phyloP scores from a whole-genome alignment of 2,888 invertebrate species.

The Drosophila nr. medialis region DNA sequence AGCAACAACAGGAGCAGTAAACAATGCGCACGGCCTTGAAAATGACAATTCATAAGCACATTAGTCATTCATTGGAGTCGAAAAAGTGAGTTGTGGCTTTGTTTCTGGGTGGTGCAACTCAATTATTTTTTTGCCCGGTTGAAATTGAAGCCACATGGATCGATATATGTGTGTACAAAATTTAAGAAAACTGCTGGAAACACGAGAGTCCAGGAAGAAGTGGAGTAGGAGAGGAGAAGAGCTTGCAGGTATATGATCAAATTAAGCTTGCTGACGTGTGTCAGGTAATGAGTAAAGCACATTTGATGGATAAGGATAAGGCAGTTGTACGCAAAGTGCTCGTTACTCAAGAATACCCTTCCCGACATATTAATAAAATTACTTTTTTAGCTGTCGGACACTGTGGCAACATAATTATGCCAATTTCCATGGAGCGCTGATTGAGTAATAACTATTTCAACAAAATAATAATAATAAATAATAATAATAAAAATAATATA shows the following conservation, averaged over 20 bases:
- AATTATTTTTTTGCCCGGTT: constrained; percentile 37
- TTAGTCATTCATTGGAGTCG: constrained; percentile 55
- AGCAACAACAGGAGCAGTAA: constrained; percentile 6
- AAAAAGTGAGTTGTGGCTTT: constrained; percentile 29
- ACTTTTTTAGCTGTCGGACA: background rate
- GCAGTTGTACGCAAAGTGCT: background rate
- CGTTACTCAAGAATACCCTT: background rate
- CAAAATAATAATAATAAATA: too few relatives aligned
- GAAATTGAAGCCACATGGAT: constrained; percentile 18
- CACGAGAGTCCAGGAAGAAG: too few relatives aligned
- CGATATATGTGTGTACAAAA: constrained; percentile 16
- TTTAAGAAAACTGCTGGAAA: background rate
- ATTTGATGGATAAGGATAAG: background rate
- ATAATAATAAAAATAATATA: too few relatives aligned
- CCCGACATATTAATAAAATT: constrained; percentile 10
- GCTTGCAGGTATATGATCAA: background rate
- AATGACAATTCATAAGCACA: constrained; percentile 59
- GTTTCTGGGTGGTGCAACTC: constrained; percentile 40
- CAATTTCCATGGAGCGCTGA: background rate
- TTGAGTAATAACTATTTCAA: background rate
- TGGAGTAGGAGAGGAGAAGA: background rate
- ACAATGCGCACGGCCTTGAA: constrained; percentile 36
- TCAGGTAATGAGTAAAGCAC: constrained; percentile 21
- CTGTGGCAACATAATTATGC: background rate
- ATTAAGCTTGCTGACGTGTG: constrained; percentile 8